Conservation (phyloP, 2,113 vertebrate genomes). For the Atrichornis clamosus region DNA sequence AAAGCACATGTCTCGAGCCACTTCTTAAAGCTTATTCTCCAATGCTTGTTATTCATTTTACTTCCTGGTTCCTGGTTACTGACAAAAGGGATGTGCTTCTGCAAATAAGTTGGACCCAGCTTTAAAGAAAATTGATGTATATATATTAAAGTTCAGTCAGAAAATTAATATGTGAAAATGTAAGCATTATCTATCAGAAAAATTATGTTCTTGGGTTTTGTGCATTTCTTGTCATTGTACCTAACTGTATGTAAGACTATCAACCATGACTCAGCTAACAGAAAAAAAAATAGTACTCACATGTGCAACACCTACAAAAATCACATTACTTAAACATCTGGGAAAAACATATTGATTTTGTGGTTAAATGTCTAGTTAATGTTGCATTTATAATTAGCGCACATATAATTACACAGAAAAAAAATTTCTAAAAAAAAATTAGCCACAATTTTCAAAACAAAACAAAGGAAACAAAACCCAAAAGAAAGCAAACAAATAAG, state of each 20-base stretch:
- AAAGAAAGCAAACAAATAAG: neutral
- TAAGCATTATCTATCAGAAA: neutral
- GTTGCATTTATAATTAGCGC: neutral
- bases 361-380: neutral
- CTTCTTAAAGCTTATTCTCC: neutral
- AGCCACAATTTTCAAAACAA: rapidly evolving
- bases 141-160: neutral
- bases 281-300: neutral
- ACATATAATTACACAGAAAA: neutral
- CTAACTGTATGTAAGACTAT: neutral
- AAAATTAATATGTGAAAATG: neutral
- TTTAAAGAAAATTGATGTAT: neutral
- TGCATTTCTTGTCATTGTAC: neutral
- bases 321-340: neutral
- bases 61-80: neutral
- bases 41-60: neutral
- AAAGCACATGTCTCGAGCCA: neutral
- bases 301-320: neutral
- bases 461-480: neutral
- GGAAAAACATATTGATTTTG: neutral
- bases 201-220: neutral
- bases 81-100: neutral
- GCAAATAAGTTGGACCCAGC: neutral
- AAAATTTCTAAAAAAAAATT: neutral
- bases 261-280: neutral